Base-by-base conservation (phyloP, 2,113 vertebrate genomes). In the Anseranas semipalmata region DNA sequence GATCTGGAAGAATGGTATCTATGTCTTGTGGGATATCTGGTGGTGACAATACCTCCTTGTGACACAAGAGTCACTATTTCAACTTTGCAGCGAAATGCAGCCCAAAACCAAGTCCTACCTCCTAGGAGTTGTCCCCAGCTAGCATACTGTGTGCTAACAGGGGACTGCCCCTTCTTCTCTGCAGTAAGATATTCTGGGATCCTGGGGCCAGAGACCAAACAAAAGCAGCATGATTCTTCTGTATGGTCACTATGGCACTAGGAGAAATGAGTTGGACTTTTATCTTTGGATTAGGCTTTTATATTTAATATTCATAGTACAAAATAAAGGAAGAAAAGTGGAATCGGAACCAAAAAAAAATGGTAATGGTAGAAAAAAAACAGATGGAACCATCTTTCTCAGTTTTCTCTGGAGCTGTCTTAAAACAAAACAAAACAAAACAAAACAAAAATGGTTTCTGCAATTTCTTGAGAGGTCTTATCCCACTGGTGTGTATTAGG, bases 21-120 rank as follows among this genome's bases (percentile, higher is more conserved):
- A 0, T n/a, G 30, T 86, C 3, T 65, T 19, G 33, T 0, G 35
- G 33, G 22, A 45, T 75, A 28, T 6, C 56, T 82, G 35, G 30
- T 76, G 62, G 14, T 52, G 24, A 17, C 32, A 27, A 5, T 30
- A 22, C 11, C 21, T 55, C 7, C 32, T 22, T 28, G 7, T 43
- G 59, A 67, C 15, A 67, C 18, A 45, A 45, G 18, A 45, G 19
- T 10, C 3, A 25, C 8, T 15, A 10, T 66, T 96, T 87, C 39
- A 52, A 4, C 35, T 21, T 65, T 27, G 43, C 15, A 53, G 24
- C 9, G 68, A 72, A 89, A 68, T 1, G 3, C 7, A 80, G 27
- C 48, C n/a, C 58, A 30, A 27, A 79, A 39, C 10, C 13, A 76
- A 79, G 80, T 53, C 33, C 35, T 32, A 0, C 28, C 32, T 65